A percentile compares a stretch with the other conserved stretches of the same genome.
phyloP scores from a whole-genome alignment of 2,888 invertebrate genomes.

The Barypeithes pellucidus region DNA sequence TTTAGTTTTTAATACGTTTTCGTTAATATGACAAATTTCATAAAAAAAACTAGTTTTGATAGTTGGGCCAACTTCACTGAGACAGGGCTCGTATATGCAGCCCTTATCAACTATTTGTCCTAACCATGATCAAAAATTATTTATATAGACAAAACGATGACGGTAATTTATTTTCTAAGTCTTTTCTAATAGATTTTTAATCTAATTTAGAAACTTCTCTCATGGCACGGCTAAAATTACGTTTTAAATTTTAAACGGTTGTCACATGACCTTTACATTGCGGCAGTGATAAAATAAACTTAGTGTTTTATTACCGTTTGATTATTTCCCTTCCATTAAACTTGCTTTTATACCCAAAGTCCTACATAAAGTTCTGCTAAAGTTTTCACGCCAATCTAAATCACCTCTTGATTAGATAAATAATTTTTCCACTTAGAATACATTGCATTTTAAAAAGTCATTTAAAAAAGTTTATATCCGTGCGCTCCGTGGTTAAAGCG shows the following conservation, averaged over 20 bases:
- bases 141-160: no score
- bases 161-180: not conserved
- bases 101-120: no score
- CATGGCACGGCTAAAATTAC: slow-evolving; percentile 27
- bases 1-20: no score
- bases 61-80: no score
- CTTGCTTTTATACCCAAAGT: not conserved
- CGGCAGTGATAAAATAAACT: slow-evolving; percentile 30
- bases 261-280: slow-evolving; percentile 34
- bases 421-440: not conserved
- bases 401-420: not conserved
- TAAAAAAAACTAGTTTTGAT: no score
- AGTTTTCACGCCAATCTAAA: not conserved
- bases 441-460: no score
- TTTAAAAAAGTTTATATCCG: no score
- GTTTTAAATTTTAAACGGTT: slow-evolving; percentile 28
- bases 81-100: no score
- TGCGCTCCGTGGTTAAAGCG: no score
- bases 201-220: slow-evolving; percentile 35
- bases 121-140: no score
- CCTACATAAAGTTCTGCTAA: not conserved
- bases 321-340: slow-evolving; percentile 40
- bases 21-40: no score
- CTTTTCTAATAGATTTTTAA: slow-evolving; percentile 12
- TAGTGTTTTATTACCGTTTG: slow-evolving; percentile 31